A percentile compares a stretch with the other conserved stretches of the same genome.
Conservation (phyloP, 2,113 vertebrate species). For the Aythya baeri region DNA sequence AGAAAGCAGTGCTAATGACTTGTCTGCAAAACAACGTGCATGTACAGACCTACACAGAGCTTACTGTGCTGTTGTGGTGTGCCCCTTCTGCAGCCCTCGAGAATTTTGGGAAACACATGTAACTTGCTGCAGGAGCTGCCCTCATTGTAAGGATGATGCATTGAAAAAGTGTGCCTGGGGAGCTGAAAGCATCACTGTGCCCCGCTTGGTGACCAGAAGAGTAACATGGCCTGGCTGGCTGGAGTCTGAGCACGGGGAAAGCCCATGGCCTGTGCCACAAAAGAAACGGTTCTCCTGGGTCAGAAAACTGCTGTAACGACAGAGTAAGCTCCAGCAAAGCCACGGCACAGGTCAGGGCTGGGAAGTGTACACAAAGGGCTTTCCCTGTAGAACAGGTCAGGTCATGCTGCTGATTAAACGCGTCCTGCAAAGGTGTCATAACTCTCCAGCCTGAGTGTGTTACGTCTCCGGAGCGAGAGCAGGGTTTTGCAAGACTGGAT, state of each 20-base stretch:
- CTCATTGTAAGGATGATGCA: neutral
- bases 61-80: neutral
- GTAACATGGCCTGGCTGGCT: fast-evolving
- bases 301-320: fast-evolving
- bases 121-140: neutral
- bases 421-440: neutral
- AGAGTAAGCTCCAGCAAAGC: neutral
- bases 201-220: neutral
- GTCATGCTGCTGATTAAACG: neutral
- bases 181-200: neutral
- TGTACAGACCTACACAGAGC: neutral
- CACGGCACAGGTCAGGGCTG: neutral
- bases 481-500: neutral
- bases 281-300: fast-evolving
- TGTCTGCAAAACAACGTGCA: neutral
- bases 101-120: neutral
- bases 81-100: neutral
- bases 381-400: constrained; percentile 19
- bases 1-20: constrained; percentile 29
- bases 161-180: neutral
- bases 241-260: neutral
- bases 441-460: neutral
- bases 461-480: neutral
- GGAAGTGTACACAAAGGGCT: neutral
- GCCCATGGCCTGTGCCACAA: fast-evolving